Evolutionary conservation across 1,140 invertebrate genomes (phyloP), one percentile per base, ranked within the genome.

Genomic region (Leucophenga varia): DNA sequence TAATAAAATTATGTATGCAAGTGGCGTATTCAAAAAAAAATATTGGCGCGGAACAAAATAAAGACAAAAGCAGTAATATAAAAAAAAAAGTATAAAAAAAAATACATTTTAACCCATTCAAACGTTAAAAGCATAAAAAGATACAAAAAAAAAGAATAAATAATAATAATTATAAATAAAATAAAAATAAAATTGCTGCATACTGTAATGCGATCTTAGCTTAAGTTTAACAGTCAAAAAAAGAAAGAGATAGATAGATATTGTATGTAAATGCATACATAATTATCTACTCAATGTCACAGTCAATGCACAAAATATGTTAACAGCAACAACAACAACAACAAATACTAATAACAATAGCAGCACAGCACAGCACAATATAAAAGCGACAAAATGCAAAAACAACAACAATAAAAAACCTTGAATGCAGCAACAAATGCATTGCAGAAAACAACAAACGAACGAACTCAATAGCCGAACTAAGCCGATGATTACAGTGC

Each of bases 221-320:
- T n/a, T n/a, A n/a, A n/a, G n/a, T n/a, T n/a, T n/a, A n/a, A n/a
- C n/a, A n/a, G n/a, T n/a, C n/a, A n/a, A n/a, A n/a, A n/a, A n/a
- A n/a, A n/a, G n/a, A n/a, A n/a, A n/a, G n/a, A n/a, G n/a, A n/a
- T n/a, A n/a, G n/a, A n/a, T n/a, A n/a, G n/a, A n/a, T n/a, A n/a
- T n/a, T n/a, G n/a, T n/a, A n/a, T n/a, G n/a, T n/a, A n/a, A n/a
- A n/a, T n/a, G 22, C 22, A 25, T 25, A 25, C 22, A 25, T 6
- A n/a, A 25, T 5, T 25, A 25, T 25, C 22, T 6, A 25, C 22
- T 48, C 43, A 67, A 70, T 60, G 67, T 70, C 67, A 71, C 67
- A 67, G 61, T 67, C 61, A 61, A 47, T 70, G 65, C 65, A 65
- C 65, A 65, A 56, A 48, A 41, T 54, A 52, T 41, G 34, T 37